Percentiles rank a stretch among this genome's conserved stretches.
Evolutionary conservation across 2,113 vertebrate species (phyloP).

Genomic region (Lasiurus borealis): DNA sequence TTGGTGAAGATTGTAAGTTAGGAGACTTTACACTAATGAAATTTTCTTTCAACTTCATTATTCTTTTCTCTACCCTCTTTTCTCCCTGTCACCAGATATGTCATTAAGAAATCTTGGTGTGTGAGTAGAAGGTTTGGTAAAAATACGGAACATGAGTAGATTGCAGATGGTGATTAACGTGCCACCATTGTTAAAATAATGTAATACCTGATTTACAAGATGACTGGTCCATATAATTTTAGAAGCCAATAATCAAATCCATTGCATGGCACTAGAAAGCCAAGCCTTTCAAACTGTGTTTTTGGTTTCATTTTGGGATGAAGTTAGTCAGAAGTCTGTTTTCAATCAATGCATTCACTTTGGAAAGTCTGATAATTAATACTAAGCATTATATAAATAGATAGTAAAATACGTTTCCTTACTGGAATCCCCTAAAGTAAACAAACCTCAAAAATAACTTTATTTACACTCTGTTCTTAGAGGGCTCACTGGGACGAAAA

Average conservation of each 20-base stretch:
- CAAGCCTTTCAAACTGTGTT: neutral
- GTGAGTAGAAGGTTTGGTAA: neutral
- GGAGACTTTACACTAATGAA: neutral
- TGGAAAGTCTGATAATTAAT: constrained; percentile 30
- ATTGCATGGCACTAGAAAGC: neutral
- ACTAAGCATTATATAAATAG: neutral
- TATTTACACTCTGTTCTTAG: neutral
- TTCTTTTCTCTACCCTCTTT: neutral
- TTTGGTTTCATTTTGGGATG: neutral
- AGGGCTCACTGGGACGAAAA: constrained; percentile 13
- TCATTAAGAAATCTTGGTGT: neutral
- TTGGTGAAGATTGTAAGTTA: neutral
- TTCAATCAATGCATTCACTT: constrained; percentile 23
- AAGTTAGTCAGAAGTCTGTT: neutral
- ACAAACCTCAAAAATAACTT: neutral
- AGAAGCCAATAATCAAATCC: neutral
- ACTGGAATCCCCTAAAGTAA: neutral
- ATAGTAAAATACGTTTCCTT: constrained; percentile 1
- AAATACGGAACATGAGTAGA: neutral
- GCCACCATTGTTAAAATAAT: constrained; percentile 32
- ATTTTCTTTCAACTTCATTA: neutral
- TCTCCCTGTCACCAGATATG: neutral
- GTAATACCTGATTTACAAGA: constrained; percentile 33
- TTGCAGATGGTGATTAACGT: neutral
- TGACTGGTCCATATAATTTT: neutral